A percentile compares a stretch with the other conserved stretches of the same genome.
phyloP scores from a whole-genome alignment of 2,888 invertebrate species.

The Therioaphis trifolii region DNA sequence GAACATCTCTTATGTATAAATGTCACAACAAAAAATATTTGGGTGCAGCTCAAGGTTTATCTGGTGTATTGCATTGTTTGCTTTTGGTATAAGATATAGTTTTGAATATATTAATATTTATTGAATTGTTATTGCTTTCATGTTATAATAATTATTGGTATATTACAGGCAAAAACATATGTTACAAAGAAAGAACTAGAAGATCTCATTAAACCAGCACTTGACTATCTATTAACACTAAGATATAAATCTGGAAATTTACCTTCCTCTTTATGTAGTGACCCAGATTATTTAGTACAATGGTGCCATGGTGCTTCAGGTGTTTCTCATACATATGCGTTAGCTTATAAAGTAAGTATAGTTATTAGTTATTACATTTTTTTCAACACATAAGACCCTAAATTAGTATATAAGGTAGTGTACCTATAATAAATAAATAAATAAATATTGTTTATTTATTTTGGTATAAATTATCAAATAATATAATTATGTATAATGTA shows the following conservation, averaged over 20 bases:
- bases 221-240: conserved; percentile 75
- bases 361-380: neutral
- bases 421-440: too few species aligned
- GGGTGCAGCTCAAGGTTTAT: conserved; percentile 90
- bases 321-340: conserved; percentile 78
- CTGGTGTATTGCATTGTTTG: conserved; percentile 86
- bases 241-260: conserved; percentile 78
- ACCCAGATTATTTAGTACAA: conserved; percentile 82
- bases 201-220: conserved; percentile 74
- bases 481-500: too few species aligned
- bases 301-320: conserved; percentile 97
- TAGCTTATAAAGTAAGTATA: conserved; percentile 75
- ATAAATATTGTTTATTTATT: too few species aligned
- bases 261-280: conserved; percentile 78
- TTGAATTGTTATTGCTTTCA: neutral
- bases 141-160: neutral
- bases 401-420: too few species aligned
- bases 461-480: too few species aligned
- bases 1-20: conserved; percentile 81
- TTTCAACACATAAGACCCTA: neutral
- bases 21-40: conserved; percentile 90
- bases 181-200: conserved; percentile 73
- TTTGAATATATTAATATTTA: neutral
- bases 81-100: conserved; percentile 74
- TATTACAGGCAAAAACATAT: conserved; percentile 72